These are phyloP conservation scores for Ursus arctos DNA, from an alignment of 2,113 vertebrate genomes.

Conservation along the genomic window DNA sequence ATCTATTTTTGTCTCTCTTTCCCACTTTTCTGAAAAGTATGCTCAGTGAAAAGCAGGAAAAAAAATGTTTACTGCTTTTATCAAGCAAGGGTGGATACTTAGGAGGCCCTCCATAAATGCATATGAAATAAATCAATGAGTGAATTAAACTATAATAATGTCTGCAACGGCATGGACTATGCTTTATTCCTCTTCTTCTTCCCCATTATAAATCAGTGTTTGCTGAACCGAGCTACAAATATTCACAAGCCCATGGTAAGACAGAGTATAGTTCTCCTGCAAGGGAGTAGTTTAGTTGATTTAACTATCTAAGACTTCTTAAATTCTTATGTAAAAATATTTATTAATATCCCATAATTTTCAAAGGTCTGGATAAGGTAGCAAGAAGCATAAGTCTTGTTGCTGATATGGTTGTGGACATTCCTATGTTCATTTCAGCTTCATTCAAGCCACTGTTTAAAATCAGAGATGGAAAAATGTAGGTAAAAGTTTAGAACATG, in stretches of 20 bases:
- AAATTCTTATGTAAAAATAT: slow-evolving; percentile 15
- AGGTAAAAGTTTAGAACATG: not conserved
- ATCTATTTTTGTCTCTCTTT: not conserved
- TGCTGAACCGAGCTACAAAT: not conserved
- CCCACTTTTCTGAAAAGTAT: not conserved
- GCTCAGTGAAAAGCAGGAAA: not conserved
- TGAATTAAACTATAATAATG: not conserved
- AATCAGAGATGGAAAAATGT: not conserved
- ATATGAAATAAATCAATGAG: not conserved
- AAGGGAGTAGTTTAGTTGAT: slow-evolving; percentile 35
- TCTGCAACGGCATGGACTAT: not conserved
- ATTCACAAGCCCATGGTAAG: not conserved
- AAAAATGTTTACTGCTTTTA: not conserved
- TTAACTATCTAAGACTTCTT: slow-evolving; percentile 43
- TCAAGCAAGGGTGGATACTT: not conserved
- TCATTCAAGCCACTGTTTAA: not conserved
- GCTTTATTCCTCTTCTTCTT: not conserved
- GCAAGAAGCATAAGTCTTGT: not conserved
- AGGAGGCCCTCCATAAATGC: not conserved
- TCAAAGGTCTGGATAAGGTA: slow-evolving; percentile 4
- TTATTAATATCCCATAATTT: slow-evolving; percentile 33
- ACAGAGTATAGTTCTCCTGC: not conserved
- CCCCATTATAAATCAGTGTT: not conserved
- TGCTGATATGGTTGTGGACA: not conserved
- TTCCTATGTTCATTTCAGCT: not conserved